A percentile compares a stretch with the other conserved stretches of the same genome.
These are phyloP conservation scores for Buphagus erythrorhynchus DNA, from an alignment of 2,797 vertebrate genomes.

Conservation along the genomic window DNA sequence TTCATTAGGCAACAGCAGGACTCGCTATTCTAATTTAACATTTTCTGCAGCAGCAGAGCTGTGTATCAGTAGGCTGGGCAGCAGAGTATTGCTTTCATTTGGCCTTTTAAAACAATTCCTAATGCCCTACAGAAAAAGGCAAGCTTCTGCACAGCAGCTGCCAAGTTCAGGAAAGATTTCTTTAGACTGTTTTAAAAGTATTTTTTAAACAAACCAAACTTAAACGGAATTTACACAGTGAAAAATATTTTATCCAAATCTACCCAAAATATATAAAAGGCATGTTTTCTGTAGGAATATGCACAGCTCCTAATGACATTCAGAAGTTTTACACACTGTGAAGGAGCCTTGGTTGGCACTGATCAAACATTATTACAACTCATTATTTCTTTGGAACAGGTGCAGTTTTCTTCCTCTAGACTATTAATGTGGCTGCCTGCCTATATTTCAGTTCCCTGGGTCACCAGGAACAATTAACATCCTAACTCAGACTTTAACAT, in stretches of 20 bases:
- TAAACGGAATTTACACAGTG: background rate
- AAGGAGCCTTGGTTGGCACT: background rate
- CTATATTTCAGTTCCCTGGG: background rate
- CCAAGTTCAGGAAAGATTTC: background rate
- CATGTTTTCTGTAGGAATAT: background rate
- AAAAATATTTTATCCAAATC: background rate
- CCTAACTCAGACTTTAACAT: background rate
- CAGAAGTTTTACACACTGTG: background rate
- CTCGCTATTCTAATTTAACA: background rate
- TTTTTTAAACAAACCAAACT: background rate
- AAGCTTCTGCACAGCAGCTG: background rate
- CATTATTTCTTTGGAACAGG: background rate
- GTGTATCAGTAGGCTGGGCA: background rate
- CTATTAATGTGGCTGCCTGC: background rate
- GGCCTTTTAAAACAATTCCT: slow-evolving; percentile 30
- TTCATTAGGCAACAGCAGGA: background rate
- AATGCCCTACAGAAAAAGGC: background rate
- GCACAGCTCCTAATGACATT: background rate
- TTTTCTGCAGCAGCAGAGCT: background rate
- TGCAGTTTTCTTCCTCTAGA: background rate
- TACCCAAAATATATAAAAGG: background rate
- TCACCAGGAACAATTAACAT: background rate
- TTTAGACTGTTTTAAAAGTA: background rate
- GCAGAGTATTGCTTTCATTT: background rate
- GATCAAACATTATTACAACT: background rate